Base-by-base conservation (phyloP, 2,113 vertebrate species). In the Daboia siamensis region DNA sequence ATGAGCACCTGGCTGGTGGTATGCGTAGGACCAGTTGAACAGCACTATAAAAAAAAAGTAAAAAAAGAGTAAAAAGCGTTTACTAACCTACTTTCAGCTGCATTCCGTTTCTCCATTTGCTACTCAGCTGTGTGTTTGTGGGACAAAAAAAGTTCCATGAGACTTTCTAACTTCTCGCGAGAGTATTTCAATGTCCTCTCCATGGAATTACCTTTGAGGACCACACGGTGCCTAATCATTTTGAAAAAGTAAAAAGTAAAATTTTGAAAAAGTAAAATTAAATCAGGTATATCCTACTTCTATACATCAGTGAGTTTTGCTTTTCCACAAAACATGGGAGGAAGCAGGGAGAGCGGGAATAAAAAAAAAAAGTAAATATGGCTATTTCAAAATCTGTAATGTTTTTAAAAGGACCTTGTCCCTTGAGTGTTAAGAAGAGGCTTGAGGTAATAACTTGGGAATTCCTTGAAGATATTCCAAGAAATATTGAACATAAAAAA, bases 381-480 rank as follows among this genome's bases (percentile, higher is more conserved):
- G 91, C 89, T 46, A 61, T 86, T 61, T 54, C 85, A 92, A 90
- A 92, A 90, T 57, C 86, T 93, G 89, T 91, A 88, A 91, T 86
- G 94, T 93, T 93, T 93, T 86, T 92, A 84, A 92, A 91, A 93
- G 88, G 94, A 44, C 90, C 24, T 33, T 64, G 91, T 64, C 92
- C 93, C 93, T 93, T 86, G 69, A 84, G 92, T 92, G 87, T 87
- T 89, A 74, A 91, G 88, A 90, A 90, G 56, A 91, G 39, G 64
- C 5, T 1, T 93, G 33, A 51, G 23, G 90, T 86, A 80, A 33
- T 64, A 24, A 94, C 64, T 26, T 61, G 39, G 55, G 94, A 91
- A 89, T 87, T 86, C 61, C 55, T 93, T 24, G 0, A 59, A 44
- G 54, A 55, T 85, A 80, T 93, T 94, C 61, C 0, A 4, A n/a